Base-by-base conservation (phyloP, 2,113 vertebrate species). In the Tachysurus vachellii region DNA sequence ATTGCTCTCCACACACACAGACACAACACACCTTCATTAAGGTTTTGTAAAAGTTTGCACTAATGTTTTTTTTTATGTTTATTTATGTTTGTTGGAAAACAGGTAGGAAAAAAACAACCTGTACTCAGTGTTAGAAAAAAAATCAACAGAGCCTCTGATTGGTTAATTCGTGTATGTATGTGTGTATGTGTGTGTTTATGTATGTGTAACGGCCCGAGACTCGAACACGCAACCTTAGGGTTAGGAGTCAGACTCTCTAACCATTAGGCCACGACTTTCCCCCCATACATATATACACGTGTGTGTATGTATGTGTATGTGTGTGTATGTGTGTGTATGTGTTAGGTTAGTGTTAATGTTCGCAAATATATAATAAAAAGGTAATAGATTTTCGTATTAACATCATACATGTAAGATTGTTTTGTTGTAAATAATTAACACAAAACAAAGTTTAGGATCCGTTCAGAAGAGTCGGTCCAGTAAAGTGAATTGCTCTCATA, bases 131-230 rank as follows among this genome's bases (percentile, higher is more conserved):
- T 19, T 21, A 44, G 19, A 1, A 53, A 57, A 16, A 57, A 53
- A 13, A 26, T 80, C 53, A 56, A 80, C 77, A 80, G 53, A 54
- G 77, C 53, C 53, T 57, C 77, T 80, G 77, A 80, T 80, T 80
- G 77, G 77, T 17, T 57, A 73, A 73, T 19, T 5, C 36, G 7
- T 19, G 44, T 23, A 5, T 8, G 5, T 61, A 61, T 61, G 23
- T 23, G 2, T 61, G 23, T 61, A 61, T 23, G 9, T 61, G n/a
- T 62, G 5, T 11, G 2, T n/a, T 62, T 26, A n/a, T 62, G 9
- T n/a, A n/a, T n/a, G n/a, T n/a, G n/a, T n/a, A n/a, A n/a, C n/a
- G n/a, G n/a, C n/a, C n/a, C n/a, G n/a, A n/a, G n/a, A n/a, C n/a
- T n/a, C n/a, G n/a, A n/a, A n/a, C n/a, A n/a, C n/a, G n/a, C n/a